These are phyloP conservation scores for Helostoma temminkii DNA, from an alignment of 2,797 vertebrate species.

Conservation along the genomic window DNA sequence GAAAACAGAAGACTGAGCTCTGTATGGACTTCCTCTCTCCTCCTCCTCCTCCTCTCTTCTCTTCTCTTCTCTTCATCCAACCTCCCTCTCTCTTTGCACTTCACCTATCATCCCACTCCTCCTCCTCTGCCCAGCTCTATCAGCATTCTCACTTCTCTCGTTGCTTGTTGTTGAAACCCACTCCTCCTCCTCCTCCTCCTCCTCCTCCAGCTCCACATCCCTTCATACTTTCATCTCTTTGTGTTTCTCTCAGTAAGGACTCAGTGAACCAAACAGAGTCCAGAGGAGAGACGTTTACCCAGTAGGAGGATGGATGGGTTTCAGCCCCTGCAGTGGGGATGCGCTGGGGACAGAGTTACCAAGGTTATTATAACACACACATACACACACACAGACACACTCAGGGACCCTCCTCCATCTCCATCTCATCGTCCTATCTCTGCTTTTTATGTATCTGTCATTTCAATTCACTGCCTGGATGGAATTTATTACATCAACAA, in stretches of 20 bases:
- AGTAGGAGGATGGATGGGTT: conserved; percentile 51
- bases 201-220: conserved; percentile 53
- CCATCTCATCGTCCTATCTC: conserved; percentile 21
- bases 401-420: conserved; percentile 33
- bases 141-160: conserved; percentile 67
- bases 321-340: conserved; percentile 41
- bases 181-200: conserved; percentile 61
- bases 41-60: conserved; percentile 27
- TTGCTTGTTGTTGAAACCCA: conserved; percentile 65
- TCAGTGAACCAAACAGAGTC: conserved; percentile 71
- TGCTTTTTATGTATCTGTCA: conserved; percentile 63
- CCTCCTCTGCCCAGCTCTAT: conserved; percentile 67
- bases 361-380: conserved; percentile 42
- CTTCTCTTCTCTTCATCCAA: conserved; percentile 44
- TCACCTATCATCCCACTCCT: conserved; percentile 73
- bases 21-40: conserved; percentile 59
- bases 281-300: conserved; percentile 67
- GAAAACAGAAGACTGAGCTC: conserved; percentile 58
- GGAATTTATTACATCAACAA: conserved; percentile 67
- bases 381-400: conserved; percentile 26
- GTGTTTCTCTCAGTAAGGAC: conserved; percentile 65
- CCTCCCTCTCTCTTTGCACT: conserved; percentile 65
- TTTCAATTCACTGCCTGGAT: conserved; percentile 54
- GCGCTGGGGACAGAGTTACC: conserved; percentile 45
- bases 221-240: conserved; percentile 66